phyloP scores from a whole-genome alignment of 2,888 invertebrate genomes.

The Pyrocoelia pectoralis region DNA sequence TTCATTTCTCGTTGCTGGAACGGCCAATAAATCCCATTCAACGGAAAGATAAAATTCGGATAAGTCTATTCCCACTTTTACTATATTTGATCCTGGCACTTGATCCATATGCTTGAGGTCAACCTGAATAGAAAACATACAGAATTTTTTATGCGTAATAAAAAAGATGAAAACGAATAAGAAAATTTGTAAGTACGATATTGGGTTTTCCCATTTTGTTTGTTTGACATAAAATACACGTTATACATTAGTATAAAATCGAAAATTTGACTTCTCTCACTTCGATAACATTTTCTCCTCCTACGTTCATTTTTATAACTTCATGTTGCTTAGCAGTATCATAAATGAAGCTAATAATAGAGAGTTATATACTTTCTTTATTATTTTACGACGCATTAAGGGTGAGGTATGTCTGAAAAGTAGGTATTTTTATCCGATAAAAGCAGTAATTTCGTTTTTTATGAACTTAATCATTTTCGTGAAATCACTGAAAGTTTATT shows the following conservation, averaged over 20 bases:
- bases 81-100: slow-evolving; percentile 83
- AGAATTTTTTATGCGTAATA: slow-evolving; percentile 4
- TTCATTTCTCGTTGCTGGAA: slow-evolving; percentile 89
- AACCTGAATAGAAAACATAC: slow-evolving; percentile 64
- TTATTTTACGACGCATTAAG: not conserved
- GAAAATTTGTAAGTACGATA: slow-evolving; percentile 1
- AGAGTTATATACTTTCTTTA: not conserved
- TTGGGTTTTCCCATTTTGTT: slow-evolving; percentile 1
- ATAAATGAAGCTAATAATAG: not conserved
- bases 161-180: not conserved
- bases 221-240: not conserved
- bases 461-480: not conserved
- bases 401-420: not conserved
- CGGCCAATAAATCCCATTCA: slow-evolving; percentile 97
- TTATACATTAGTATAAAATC: not conserved
- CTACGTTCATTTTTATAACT: not conserved
- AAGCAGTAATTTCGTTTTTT: not conserved
- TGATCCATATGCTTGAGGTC: slow-evolving; percentile 90
- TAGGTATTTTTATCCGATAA: not conserved
- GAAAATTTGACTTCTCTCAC: not conserved
- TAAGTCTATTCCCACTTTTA: slow-evolving; percentile 89
- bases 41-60: slow-evolving; percentile 96
- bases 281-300: not conserved
- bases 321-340: not conserved
- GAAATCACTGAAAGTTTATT: not conserved